phyloP scores from a whole-genome alignment of 2,888 invertebrate species.

The Netelia virgata region DNA sequence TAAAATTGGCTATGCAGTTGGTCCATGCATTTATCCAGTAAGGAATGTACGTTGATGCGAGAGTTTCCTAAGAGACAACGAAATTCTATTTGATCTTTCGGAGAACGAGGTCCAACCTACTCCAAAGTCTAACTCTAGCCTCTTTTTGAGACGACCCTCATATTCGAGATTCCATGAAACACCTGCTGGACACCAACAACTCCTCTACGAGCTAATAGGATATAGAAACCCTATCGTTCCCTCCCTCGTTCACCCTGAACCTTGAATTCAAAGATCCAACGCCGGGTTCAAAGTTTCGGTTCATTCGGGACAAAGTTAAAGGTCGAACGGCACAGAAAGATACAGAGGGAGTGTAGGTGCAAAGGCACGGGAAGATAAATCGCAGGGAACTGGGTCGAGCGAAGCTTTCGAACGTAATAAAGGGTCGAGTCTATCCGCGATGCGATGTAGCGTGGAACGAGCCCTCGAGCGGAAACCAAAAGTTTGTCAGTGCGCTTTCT shows the following conservation, averaged over 20 bases:
- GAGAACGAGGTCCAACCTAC: background rate
- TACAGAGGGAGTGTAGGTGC: background rate
- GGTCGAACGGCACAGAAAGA: background rate
- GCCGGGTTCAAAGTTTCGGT: conserved; percentile 4
- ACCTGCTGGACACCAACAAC: background rate
- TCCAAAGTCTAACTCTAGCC: background rate
- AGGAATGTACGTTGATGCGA: too few relatives aligned
- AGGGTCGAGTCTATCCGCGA: conserved; percentile 54
- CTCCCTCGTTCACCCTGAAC: background rate
- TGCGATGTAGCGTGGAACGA: conserved; percentile 57
- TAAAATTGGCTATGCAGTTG: background rate
- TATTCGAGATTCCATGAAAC: background rate
- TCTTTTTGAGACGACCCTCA: background rate
- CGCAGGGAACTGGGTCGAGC: conserved; percentile 54
- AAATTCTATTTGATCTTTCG: background rate
- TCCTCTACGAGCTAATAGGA: background rate
- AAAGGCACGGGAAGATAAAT: conserved; percentile 4
- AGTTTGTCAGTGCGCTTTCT: conserved; percentile 54
- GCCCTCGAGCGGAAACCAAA: conserved; percentile 58
- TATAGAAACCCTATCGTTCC: background rate
- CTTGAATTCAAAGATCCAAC: background rate
- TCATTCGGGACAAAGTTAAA: conserved; percentile 19
- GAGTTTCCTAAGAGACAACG: too few relatives aligned
- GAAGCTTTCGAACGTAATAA: conserved; percentile 52
- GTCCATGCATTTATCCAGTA: background rate